Conservation (phyloP, 2,113 vertebrate species). For the Microcebus jonahi region DNA sequence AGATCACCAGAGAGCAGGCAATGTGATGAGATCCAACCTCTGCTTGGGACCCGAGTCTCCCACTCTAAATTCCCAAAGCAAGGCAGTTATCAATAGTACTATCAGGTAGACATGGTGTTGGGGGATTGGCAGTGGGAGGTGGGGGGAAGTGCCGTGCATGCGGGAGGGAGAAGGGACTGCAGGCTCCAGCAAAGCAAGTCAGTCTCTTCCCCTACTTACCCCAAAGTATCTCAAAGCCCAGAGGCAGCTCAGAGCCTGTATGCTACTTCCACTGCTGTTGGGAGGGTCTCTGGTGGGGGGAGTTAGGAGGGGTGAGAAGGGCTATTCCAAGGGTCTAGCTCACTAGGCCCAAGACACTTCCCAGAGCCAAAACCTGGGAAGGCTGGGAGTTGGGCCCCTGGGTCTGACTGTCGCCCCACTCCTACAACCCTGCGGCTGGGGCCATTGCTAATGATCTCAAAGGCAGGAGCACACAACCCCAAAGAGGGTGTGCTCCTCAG, state of each 20-base stretch:
- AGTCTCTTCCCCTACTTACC: rapidly evolving
- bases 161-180: background rate
- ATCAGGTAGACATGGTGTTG: background rate
- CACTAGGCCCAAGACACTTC: background rate
- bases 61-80: background rate
- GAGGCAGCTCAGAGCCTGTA: background rate
- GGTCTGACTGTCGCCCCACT: background rate
- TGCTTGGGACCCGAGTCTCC: background rate
- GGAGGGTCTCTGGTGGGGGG: background rate
- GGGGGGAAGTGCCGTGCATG: background rate
- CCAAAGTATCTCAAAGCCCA: background rate
- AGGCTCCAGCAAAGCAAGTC: background rate
- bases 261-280: background rate
- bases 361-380: background rate
- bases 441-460: background rate
- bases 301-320: background rate
- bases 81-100: background rate
- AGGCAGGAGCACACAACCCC: background rate
- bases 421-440: background rate
- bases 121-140: background rate
- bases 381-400: background rate
- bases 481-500: background rate
- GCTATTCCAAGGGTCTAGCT: background rate
- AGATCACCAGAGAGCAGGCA: background rate
- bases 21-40: background rate